Base-by-base conservation (phyloP, 1,140 invertebrate genomes). In the Drosophila sp. region DNA sequence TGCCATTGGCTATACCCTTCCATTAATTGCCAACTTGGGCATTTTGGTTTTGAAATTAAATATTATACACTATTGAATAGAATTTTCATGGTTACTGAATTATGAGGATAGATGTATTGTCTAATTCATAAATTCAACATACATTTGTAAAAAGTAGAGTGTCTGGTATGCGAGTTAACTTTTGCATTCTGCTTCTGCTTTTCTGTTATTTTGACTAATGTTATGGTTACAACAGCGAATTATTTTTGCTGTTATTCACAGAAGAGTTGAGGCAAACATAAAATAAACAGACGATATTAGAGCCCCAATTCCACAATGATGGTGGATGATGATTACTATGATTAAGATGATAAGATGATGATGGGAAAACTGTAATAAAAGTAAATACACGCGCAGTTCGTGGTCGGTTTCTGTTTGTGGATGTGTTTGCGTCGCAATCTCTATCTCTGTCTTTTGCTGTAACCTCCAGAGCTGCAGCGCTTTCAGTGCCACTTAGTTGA, bases 191-290 rank as follows among this genome's bases (percentile, higher is more conserved):
- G 58, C 32, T 18, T 61, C 34, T 27, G 11, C 16, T 7, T 50
- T 62, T 18, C 70, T 72, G 40, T 50, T 67, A 40, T 65, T 87
- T 76, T 51, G 50, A 38, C 54, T 45, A 59, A 78, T 81, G 81
- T 87, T 76, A 78, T 87, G 81, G 72, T 69, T 72, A 78, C 81
- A 86, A 81, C 87, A 86, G 81, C 54, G 78, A 87, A 86, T 87
- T 81, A 87, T 86, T 78, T 87, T 87, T 69, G 67, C 66, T 80
- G 61, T 50, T 66, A 51, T 64, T 86, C 69, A 51, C 56, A 62
- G 78, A 72, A 67, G 59, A 41, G 64, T 64, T 73, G 76, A 79
- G 62, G 34, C 76, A 76, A 76, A 77, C 72, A 84, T 77, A 77
- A 84, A 74, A 80, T 78, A 80, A 74, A 73, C 73, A 74, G 72